Evolutionary conservation across 2,797 vertebrate genomes (phyloP).

Genomic region (Parambassis ranga): DNA sequence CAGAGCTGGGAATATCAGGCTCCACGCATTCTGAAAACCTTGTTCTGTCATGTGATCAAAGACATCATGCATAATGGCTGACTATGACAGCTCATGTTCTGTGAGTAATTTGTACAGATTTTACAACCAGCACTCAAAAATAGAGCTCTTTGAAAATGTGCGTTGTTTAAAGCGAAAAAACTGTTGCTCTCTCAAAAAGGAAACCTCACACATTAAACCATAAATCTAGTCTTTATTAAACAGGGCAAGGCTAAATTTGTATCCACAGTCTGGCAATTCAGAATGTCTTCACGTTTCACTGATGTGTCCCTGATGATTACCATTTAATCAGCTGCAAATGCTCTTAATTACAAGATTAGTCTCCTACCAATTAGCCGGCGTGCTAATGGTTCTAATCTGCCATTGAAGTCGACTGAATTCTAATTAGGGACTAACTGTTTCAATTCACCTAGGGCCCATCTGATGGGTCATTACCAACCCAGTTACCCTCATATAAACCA

Average conservation of each 20-base stretch:
- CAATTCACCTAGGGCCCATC: conserved; percentile 72
- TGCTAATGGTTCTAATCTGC: conserved; percentile 80
- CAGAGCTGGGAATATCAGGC: conserved; percentile 18
- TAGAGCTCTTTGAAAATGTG: background rate
- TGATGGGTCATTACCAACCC: conserved; percentile 77
- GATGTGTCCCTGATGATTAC: conserved; percentile 77
- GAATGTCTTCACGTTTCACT: conserved; percentile 53
- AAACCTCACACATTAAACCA: conserved; percentile 23
- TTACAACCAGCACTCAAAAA: background rate
- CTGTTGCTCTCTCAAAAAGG: background rate
- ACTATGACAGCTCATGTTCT: conserved; percentile 10
- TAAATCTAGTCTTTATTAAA: conserved; percentile 47
- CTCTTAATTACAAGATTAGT: conserved; percentile 84
- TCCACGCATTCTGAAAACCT: background rate
- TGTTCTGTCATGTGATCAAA: conserved; percentile 20
- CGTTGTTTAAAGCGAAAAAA: conserved; percentile 26
- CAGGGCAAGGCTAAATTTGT: conserved; percentile 61
- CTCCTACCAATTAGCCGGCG: conserved; percentile 78
- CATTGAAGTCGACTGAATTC: conserved; percentile 74
- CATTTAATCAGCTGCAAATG: conserved; percentile 83
- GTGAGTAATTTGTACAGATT: conserved; percentile 13
- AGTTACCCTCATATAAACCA: conserved; percentile 79
- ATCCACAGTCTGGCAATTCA: conserved; percentile 43
- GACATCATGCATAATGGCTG: conserved; percentile 2
- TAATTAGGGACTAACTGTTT: conserved; percentile 77